phyloP scores from a whole-genome alignment of 2,113 vertebrate genomes.

The Mesoclemmys tuberculata region DNA sequence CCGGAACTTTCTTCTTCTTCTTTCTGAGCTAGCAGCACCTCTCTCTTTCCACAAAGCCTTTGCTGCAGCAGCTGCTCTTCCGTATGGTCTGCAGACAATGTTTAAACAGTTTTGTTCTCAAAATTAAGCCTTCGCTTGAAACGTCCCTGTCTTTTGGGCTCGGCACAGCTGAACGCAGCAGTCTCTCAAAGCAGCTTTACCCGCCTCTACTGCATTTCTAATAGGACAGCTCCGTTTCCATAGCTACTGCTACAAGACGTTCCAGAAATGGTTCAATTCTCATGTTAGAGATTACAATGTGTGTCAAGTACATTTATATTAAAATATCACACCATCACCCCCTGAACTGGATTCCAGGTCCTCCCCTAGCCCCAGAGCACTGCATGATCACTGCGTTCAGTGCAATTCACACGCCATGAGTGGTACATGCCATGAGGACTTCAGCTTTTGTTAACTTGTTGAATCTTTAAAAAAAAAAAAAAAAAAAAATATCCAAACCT shows the following conservation, averaged over 20 bases:
- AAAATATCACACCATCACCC: background rate
- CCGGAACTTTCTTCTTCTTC: conserved; percentile 56
- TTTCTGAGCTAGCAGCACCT: conserved; percentile 4
- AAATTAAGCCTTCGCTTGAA: background rate
- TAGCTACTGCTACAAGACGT: conserved; percentile 58
- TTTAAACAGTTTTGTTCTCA: background rate
- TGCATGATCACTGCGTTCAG: too few relatives aligned
- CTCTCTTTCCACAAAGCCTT: background rate
- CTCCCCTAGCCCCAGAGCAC: background rate
- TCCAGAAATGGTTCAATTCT: conserved; percentile 18
- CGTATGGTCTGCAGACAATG: background rate
- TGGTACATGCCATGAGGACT: background rate
- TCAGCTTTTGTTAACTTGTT: background rate
- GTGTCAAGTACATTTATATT: rapidly evolving
- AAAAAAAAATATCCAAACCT: background rate
- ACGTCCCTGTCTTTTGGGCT: background rate
- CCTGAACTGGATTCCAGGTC: rapidly evolving
- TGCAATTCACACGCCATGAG: background rate
- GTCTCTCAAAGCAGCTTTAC: conserved; percentile 41
- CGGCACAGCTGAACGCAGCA: background rate
- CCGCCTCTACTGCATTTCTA: conserved; percentile 18
- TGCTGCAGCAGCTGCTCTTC: background rate
- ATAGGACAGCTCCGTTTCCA: conserved; percentile 53
- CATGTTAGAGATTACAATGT: rapidly evolving
- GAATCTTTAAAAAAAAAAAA: background rate